Evolutionary conservation across 2,888 invertebrate species (phyloP), one percentile per base, ranked within the genome.

Genomic region (Matsumyia berberina): DNA sequence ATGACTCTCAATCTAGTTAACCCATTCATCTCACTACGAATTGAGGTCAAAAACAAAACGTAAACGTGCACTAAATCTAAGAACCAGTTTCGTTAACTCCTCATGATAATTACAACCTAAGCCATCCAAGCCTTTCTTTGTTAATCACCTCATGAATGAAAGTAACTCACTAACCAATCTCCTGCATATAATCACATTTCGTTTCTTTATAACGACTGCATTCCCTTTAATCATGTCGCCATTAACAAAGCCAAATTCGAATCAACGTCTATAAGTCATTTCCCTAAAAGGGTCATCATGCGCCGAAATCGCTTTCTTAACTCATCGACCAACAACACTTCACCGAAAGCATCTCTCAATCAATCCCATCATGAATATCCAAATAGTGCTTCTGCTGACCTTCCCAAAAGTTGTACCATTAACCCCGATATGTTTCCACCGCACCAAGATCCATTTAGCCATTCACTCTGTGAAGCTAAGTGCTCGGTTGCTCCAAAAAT

Each of bases 341-440:
- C 15, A 64, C 24, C 66, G 58, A 77, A 66, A 58, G 42, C 57
- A 44, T 35, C 70, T 44, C 51, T 64, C 39, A 35, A 64, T 66
- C 44, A 39, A 31, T 15, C 46, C 51, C 77, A 64, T 77, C 72
- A 66, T 67, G 55, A 62, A 64, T 74, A 69, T 35, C 64, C 44
- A 53, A 58, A 57, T 33, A 70, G 62, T 51, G 70, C 74, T 64
- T 69, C 79, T 73, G 69, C 64, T 60, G 85, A 85, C 80, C 80
- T 85, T 85, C 80, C 85, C 67, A 70, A 85, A 80, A 80, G 70
- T 76, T 64, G 76, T 76, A 70, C 85, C 85, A 85, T 85, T 85
- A 85, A 85, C 85, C 85, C 58, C 69, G 51, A 79, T 85, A 57
- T 37, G 31, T 70, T 60, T 69, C 12, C 67, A 55, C 15, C 35